Base-by-base conservation (phyloP, 2,797 vertebrate genomes). In the Pangasius larnaudii region DNA sequence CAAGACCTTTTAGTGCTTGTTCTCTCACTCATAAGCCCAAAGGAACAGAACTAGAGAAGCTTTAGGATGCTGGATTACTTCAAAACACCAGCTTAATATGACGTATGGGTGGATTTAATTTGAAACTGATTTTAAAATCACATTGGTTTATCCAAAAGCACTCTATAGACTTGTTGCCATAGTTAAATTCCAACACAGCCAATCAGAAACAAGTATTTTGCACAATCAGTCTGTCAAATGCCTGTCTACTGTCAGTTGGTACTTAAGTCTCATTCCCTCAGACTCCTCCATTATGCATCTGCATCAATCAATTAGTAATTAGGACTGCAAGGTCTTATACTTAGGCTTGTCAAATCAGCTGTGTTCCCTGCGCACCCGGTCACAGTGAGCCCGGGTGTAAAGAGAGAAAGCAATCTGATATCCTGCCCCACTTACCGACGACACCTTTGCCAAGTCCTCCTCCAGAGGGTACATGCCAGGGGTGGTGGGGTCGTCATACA, bases 401-500 rank as follows among this genome's bases (percentile, higher is more conserved):
- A 92, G 33, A 89, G 93, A 96, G 91, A 92, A 90, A 85, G 36
- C 89, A 85, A 93, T 95, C 90, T 90, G 86, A 91, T 95, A 91
- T 94, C 94, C 13, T 94, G 94, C 92, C 94, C 94, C 93, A 95
- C 95, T 96, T 96, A 97, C 96, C 93, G 75, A 53, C 5, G 92
- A 71, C 11, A 69, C 89, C 72, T 90, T 90, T 83, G 90, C 90
- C n/a, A 87, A 85, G 87, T 77, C 89, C 86, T 95, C 94, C 77
- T 95, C 88, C 89, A 94, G 92, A 72, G 93, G 92, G 91, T 95
- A 95, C 92, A 94, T 93, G 88, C 95, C 96, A 1, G 97, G 97
- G 0, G 94, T 95, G 90, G 94, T 95, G 82, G 98, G 98, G 86
- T 97, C 97, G 0, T 96, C 94, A 1, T 96, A 97, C 85, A 97